Conservation (phyloP, 2,113 vertebrate species). For the Labeo catla region DNA sequence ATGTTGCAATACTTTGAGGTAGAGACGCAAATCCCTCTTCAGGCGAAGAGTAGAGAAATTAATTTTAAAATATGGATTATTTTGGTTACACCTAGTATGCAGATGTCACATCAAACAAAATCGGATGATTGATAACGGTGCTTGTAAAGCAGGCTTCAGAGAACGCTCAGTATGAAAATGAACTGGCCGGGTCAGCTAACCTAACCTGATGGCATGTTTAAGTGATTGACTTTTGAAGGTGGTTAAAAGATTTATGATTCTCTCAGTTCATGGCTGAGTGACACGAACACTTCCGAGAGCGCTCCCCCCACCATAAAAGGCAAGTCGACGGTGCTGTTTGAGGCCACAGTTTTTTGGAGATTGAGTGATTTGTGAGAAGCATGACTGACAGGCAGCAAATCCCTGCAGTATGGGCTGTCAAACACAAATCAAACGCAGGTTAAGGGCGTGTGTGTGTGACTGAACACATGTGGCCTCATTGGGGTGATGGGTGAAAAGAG, state of each 20-base stretch:
- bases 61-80: not conserved
- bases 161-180: not conserved
- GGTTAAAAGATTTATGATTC: constrained; percentile 31
- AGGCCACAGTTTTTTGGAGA: constrained; percentile 25
- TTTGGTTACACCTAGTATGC: not conserved
- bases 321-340: constrained; percentile 17
- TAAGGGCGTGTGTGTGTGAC: constrained; percentile 16
- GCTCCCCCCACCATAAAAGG: constrained; percentile 19
- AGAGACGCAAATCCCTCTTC: not conserved
- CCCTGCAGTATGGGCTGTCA: constrained; percentile 45
- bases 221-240: constrained; percentile 42
- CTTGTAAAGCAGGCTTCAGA: constrained; percentile 1
- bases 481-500: not conserved
- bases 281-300: constrained; percentile 23
- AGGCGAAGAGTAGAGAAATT: not conserved
- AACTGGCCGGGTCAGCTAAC: not conserved
- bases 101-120: constrained; percentile 9
- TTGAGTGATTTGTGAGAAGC: constrained; percentile 35
- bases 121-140: not conserved
- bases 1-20: constrained; percentile 21
- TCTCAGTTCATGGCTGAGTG: constrained; percentile 31
- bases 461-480: constrained; percentile 10
- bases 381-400: constrained; percentile 48
- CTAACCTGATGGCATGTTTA: constrained; percentile 16
- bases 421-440: constrained; percentile 47